Conservation (phyloP, 2,888 invertebrate species). For the Rhyacophila evoluta region DNA sequence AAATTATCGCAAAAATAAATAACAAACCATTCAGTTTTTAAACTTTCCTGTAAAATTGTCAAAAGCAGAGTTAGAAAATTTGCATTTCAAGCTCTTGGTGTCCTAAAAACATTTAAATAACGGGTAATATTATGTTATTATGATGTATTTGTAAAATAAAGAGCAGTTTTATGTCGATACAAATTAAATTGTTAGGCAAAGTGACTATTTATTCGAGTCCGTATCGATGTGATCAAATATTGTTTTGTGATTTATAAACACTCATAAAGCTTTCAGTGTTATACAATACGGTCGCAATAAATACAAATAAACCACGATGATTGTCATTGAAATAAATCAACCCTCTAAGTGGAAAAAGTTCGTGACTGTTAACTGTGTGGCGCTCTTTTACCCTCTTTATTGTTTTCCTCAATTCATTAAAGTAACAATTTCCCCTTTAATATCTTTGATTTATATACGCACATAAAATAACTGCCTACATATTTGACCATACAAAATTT, state of each 20-base stretch:
- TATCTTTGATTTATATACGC: slow-evolving; percentile 16
- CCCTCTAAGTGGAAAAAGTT: slow-evolving; percentile 30
- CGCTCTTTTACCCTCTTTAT: slow-evolving; percentile 30
- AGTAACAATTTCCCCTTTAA: slow-evolving; percentile 28
- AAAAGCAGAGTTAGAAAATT: too few relatives aligned
- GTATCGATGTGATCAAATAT: neutral
- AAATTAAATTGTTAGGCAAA: too few relatives aligned
- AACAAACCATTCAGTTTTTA: too few relatives aligned
- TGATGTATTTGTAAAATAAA: too few relatives aligned
- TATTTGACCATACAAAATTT: neutral
- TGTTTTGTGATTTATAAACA: neutral
- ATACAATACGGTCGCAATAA: neutral
- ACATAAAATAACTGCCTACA: neutral
- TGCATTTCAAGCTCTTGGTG: too few relatives aligned
- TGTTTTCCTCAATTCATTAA: slow-evolving; percentile 6
- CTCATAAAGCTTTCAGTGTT: neutral
- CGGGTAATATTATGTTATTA: too few relatives aligned
- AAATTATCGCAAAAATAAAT: too few relatives aligned
- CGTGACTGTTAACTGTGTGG: slow-evolving; percentile 37
- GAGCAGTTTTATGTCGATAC: too few relatives aligned
- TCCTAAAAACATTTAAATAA: too few relatives aligned
- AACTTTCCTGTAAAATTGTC: too few relatives aligned
- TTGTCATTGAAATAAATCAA: slow-evolving; percentile 46
- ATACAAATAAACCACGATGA: slow-evolving; percentile 36
- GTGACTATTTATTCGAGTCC: too few relatives aligned